These are phyloP conservation scores for Rhodophaea formosa DNA, from an alignment of 2,888 invertebrate species.

Conservation along the genomic window DNA sequence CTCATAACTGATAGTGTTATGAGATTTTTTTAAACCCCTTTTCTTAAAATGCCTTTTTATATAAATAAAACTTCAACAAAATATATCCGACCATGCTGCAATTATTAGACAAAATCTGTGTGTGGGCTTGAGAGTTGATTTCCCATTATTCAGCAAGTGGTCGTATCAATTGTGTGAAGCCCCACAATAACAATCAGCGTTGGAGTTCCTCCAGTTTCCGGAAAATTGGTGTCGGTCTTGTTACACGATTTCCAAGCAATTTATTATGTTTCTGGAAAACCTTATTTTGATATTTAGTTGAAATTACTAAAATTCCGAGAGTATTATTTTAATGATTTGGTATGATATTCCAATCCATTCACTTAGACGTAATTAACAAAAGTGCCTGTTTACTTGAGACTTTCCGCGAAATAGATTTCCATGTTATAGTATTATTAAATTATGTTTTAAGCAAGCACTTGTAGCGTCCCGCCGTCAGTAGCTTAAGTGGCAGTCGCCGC, in stretches of 20 bases:
- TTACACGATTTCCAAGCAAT: neutral
- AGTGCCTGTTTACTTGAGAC: neutral
- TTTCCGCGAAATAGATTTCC: neutral
- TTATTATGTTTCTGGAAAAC: neutral
- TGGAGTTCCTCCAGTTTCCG: conserved; percentile 1
- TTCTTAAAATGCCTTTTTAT: too few species aligned
- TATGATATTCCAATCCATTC: neutral
- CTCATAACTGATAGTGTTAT: too few species aligned
- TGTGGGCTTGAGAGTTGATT: conserved; percentile 9
- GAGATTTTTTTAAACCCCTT: too few species aligned
- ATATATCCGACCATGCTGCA: neutral
- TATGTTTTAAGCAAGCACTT: conserved; percentile 22
- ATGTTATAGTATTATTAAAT: conserved; percentile 1
- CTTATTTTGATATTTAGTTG: neutral
- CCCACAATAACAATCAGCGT: conserved; percentile 7
- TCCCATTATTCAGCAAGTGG: neutral
- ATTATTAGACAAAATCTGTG: neutral
- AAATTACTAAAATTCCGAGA: neutral
- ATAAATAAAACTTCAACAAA: too few species aligned
- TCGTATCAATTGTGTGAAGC: conserved; percentile 10
- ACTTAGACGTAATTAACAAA: neutral
- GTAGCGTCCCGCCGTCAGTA: conserved; percentile 36
- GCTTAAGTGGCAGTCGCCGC: conserved; percentile 60
- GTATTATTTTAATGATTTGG: neutral
- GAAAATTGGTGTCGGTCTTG: conserved; percentile 15